phyloP scores from a whole-genome alignment of 2,888 invertebrate genomes.

The Dicyrtoma fusca region DNA sequence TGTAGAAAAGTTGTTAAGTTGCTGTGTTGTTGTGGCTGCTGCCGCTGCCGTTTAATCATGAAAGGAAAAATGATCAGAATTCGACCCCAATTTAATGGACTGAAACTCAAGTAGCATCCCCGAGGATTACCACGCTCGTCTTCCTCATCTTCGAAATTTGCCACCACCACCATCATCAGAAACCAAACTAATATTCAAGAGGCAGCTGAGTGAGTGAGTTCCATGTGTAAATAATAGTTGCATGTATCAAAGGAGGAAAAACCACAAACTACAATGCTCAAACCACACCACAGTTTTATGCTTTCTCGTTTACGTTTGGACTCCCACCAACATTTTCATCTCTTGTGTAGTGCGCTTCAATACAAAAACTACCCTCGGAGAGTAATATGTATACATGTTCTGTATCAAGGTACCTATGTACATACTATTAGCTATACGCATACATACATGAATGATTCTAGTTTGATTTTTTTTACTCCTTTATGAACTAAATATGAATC shows the following conservation, averaged over 20 bases:
- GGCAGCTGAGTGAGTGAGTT: no score
- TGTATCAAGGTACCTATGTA: no score
- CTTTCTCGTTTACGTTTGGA: no score
- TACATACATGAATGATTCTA: no score
- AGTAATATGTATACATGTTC: no score
- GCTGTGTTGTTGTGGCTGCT: no score
- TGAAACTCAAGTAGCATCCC: not conserved
- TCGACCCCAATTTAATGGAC: slow-evolving; percentile 22
- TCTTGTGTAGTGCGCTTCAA: no score
- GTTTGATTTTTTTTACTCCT: no score
- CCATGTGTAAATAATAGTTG: not conserved
- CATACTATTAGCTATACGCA: no score
- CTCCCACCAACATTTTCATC: no score
- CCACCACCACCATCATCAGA: not conserved
- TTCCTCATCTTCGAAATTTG: not conserved
- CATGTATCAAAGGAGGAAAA: not conserved
- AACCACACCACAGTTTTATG: not conserved
- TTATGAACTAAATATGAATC: no score
- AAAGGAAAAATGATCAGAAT: not conserved
- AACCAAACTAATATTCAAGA: not conserved
- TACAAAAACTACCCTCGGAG: no score
- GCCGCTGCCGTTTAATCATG: not conserved
- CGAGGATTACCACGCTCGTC: not conserved
- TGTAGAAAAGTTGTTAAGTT: not conserved
- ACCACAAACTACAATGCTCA: not conserved